Conservation (phyloP, 2,888 invertebrate genomes). For the Drosophila robusta region DNA sequence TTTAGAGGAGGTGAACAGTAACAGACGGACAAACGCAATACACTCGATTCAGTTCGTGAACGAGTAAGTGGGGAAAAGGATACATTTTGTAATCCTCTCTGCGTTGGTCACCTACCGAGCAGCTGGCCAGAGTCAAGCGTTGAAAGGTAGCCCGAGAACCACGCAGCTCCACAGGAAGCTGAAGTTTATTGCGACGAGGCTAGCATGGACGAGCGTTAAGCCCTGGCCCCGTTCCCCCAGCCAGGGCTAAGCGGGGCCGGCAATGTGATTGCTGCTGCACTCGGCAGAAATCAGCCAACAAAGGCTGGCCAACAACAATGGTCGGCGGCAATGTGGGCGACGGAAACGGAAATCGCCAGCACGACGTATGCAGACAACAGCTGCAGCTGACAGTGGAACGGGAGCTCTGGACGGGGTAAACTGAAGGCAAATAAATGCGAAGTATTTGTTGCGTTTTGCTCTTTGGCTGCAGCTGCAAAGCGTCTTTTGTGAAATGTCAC, state of each 20-base stretch:
- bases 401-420: not conserved
- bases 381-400: constrained; percentile 44
- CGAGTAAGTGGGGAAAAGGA: too few species aligned
- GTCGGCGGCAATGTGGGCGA: not conserved
- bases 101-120: not conserved
- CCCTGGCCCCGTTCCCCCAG: too few species aligned
- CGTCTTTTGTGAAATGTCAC: constrained; percentile 56
- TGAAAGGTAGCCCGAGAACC: constrained; percentile 8
- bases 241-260: too few species aligned
- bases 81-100: constrained; percentile 5
- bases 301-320: constrained; percentile 10
- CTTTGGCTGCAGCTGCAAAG: constrained; percentile 25
- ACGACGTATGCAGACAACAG: constrained; percentile 44
- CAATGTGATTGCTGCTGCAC: constrained; percentile 10
- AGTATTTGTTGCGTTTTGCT: constrained; percentile 66
- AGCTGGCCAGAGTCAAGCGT: constrained; percentile 6
- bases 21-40: too few species aligned
- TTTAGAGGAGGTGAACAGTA: too few species aligned
- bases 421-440: constrained; percentile 20
- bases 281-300: constrained; percentile 26
- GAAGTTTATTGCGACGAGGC: constrained; percentile 1
- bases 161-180: constrained; percentile 2
- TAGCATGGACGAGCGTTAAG: not conserved
- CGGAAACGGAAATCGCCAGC: constrained; percentile 62
- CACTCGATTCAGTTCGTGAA: too few species aligned